These are phyloP conservation scores for Brachionus plicatilis DNA, from an alignment of 1,140 invertebrate genomes.

Conservation along the genomic window DNA sequence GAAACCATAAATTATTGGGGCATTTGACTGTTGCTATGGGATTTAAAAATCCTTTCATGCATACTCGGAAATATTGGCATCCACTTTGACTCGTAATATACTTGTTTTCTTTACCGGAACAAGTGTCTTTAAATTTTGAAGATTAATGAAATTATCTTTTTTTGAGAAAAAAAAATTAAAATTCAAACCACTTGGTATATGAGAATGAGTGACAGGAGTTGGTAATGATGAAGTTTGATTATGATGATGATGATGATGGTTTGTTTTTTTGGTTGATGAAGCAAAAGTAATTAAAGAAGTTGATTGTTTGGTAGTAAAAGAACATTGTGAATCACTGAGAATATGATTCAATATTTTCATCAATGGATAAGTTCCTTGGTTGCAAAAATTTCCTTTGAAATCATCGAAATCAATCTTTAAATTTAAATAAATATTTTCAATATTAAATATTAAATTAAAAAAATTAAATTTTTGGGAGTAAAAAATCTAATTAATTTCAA, in stretches of 20 bases:
- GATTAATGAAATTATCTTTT: not conserved
- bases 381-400: slow-evolving; percentile 62
- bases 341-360: slow-evolving; percentile 73
- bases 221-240: not conserved
- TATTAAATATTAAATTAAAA: not conserved
- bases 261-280: not conserved
- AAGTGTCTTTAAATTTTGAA: not conserved
- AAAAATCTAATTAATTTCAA: not conserved
- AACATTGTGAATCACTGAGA: not conserved
- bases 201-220: not conserved
- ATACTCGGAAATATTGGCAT: not conserved
- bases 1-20: not conserved
- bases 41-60: not conserved
- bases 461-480: not conserved
- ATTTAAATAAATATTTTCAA: not conserved
- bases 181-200: not conserved
- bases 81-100: not conserved
- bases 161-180: not conserved
- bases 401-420: slow-evolving; percentile 45
- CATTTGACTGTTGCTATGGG: slow-evolving; percentile 3
- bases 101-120: not conserved
- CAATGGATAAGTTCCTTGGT: slow-evolving; percentile 74
- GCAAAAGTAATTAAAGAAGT: not conserved
- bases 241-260: not conserved
- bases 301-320: not conserved